Conservation (phyloP, 2,797 vertebrate genomes). For the Eupleurogrammus muticus region DNA sequence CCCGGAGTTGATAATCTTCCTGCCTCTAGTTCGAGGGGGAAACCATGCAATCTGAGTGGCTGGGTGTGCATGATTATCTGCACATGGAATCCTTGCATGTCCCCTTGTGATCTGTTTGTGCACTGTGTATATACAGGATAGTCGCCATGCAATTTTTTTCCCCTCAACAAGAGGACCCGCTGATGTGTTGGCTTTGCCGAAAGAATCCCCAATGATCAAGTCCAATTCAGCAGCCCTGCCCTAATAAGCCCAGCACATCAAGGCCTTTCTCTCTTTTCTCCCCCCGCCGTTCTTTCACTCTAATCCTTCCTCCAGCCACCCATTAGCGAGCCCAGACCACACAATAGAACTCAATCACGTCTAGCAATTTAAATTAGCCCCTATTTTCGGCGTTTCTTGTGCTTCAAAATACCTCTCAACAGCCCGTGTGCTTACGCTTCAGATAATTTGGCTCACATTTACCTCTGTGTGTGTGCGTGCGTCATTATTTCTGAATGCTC, state of each 20-base stretch:
- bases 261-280: conserved; percentile 33
- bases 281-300: conserved; percentile 30
- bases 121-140: conserved; percentile 12
- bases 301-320: conserved; percentile 53
- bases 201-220: conserved; percentile 70
- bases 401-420: conserved; percentile 49
- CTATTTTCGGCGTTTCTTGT: conserved; percentile 54
- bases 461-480: conserved; percentile 11
- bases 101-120: conserved; percentile 17
- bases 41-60: not conserved
- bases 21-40: conserved; percentile 13
- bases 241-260: conserved; percentile 71
- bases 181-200: conserved; percentile 65
- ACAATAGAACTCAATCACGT: conserved; percentile 71
- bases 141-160: conserved; percentile 33
- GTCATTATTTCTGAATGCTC: conserved; percentile 55
- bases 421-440: conserved; percentile 11
- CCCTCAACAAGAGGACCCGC: conserved; percentile 13
- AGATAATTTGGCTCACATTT: conserved; percentile 54
- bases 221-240: conserved; percentile 66
- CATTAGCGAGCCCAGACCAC: conserved; percentile 60
- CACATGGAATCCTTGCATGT: not conserved
- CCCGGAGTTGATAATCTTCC: conserved; percentile 4
- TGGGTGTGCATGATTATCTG: conserved; percentile 20
- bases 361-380: conserved; percentile 67